A percentile compares a stretch with the other conserved stretches of the same genome.
phyloP scores from a whole-genome alignment of 2,113 vertebrate genomes.

The Lichenostomus cassidix region DNA sequence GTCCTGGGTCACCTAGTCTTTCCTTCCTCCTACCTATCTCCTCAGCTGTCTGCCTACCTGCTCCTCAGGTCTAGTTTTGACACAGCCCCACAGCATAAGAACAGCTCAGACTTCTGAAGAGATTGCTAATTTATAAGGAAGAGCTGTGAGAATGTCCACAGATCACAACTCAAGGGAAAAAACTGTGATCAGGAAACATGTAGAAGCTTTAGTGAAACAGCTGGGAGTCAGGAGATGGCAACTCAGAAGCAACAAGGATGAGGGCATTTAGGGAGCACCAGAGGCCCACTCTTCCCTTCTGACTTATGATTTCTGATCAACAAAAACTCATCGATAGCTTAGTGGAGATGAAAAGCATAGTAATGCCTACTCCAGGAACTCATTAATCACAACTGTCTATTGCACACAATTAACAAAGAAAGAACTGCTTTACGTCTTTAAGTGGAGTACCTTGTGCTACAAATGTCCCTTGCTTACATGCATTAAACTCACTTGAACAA shows the following conservation, averaged over 20 bases:
- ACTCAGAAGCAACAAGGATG: neutral
- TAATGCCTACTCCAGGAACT: neutral
- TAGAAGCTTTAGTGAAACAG: neutral
- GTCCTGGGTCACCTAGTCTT: neutral
- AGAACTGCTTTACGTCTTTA: neutral
- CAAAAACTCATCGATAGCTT: neutral
- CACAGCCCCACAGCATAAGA: neutral
- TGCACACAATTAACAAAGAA: neutral
- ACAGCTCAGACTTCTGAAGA: neutral
- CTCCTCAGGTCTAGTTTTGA: neutral
- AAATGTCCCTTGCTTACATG: neutral
- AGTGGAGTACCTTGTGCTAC: rapidly evolving
- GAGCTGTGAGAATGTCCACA: neutral
- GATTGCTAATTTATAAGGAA: neutral
- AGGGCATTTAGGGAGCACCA: neutral
- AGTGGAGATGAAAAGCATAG: neutral
- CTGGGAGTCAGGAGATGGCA: neutral
- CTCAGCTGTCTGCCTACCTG: neutral
- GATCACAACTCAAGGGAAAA: neutral
- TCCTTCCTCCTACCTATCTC: neutral
- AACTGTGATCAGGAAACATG: neutral
- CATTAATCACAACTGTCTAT: neutral
- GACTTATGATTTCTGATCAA: neutral
- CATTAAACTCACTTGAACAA: neutral
- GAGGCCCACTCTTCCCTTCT: neutral